Evolutionary conservation across 2,888 invertebrate species (phyloP), one percentile per base, ranked within the genome.

Genomic region (Plemyria rubiginata): DNA sequence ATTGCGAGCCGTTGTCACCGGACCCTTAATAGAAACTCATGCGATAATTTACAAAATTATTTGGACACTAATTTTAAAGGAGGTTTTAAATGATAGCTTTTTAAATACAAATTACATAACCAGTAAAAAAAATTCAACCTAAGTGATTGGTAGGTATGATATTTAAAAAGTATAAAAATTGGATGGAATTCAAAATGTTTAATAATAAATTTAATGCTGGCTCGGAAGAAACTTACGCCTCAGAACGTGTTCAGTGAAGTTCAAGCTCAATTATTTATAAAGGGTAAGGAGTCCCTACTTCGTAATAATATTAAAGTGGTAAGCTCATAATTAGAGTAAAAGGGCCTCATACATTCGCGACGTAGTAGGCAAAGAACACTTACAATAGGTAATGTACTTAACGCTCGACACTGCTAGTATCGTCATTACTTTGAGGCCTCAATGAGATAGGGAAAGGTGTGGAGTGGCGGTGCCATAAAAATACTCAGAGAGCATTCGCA

Each of bases 331-430:
- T 92, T 91, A 90, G 87, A 85, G 89, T 88, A 81, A 86, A 84
- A 88, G 89, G 88, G 82, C 82, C 78, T 74, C 80, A 76, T 79
- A 84, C 86, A 81, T 83, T 81, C 80, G 78, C 77, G 67, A 76
- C 80, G 81, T 76, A 77, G 83, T 79, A 85, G 82, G 79, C 86
- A 86, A 84, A 88, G 89, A 86, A 89, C 88, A 85, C 88, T 88
- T 87, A 90, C 90, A 92, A 91, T 91, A 88, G 89, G 87, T 91
- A 91, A 92, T 90, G 89, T 92, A 89, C 91, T 92, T 91, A 90
- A 85, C 85, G 82, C 80, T 77, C 80, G 82, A 84, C 82, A 82
- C 81, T 82, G 80, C 84, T 85, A 82, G 84, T 85, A 81, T 86
- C 86, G 86, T 86, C 88, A 87, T 91, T 89, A 88, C 89, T 88